Evolutionary conservation across 2,113 vertebrate species (phyloP).

Genomic region (Talpa occidentalis): DNA sequence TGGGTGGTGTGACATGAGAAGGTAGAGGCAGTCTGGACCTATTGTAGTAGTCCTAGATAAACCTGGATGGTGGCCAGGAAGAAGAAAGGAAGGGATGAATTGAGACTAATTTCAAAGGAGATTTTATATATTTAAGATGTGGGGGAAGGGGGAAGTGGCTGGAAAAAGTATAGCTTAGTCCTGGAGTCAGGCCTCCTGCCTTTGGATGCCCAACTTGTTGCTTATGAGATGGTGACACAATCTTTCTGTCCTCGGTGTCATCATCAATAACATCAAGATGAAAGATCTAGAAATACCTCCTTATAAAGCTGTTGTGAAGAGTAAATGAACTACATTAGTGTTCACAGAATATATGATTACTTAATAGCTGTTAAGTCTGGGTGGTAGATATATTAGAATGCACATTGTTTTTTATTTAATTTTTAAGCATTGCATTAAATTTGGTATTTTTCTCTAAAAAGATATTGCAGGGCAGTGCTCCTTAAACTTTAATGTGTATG

Average conservation of each 20-base stretch:
- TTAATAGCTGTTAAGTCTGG: not conserved
- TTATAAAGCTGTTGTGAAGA: not conserved
- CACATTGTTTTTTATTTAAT: not conserved
- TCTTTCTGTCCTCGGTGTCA: constrained; percentile 24
- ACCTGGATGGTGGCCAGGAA: not conserved
- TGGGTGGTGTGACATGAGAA: not conserved
- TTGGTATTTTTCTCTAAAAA: not conserved
- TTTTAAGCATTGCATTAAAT: not conserved
- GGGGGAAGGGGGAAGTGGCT: not conserved
- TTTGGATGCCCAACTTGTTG: not conserved
- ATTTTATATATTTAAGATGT: not conserved
- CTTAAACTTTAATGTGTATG: not conserved
- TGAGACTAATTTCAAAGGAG: not conserved
- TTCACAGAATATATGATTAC: not conserved
- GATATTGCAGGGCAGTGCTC: not conserved
- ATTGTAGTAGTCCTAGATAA: not conserved
- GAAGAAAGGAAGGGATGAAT: not conserved
- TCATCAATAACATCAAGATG: not conserved
- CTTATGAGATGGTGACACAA: not conserved
- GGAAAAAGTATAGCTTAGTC: not conserved
- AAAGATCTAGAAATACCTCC: not conserved
- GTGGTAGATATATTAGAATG: not conserved
- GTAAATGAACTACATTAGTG: not conserved
- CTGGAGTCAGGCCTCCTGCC: not conserved
- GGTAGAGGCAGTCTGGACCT: not conserved